Base-by-base conservation (phyloP, 1,140 invertebrate genomes). In the Dryas iulia region DNA sequence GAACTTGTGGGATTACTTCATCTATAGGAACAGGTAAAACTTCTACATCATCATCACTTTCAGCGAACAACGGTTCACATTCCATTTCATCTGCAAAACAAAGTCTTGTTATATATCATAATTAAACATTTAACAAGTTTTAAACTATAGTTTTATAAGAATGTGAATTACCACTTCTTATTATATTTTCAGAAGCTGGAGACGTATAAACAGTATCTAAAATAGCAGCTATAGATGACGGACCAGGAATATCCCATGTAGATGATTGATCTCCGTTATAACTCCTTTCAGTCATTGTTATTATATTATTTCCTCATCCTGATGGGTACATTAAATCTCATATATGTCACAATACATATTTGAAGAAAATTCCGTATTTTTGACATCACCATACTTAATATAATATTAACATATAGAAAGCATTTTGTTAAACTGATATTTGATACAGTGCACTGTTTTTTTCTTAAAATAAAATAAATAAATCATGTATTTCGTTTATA, bases 11-110 rank as follows among this genome's bases (percentile, higher is more conserved):
- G 18, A 61, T 70, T 23, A 63, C 67, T 61, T 87, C 81, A 59
- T 47, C 39, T 47, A 74, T 69, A 28, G 78, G 66, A 33, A 78
- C 66, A n/a, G 86, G 89, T 10, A 92, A 62, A 6, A 91, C 83
- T 75, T 91, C 86, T 53, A 92, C 81, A 60, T 92, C 92, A 72
- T 92, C 92, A 74, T 92, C 92, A 74, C 90, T 92, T 61, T 87
- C 90, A 31, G 90, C 92, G 83, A 92, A 92, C 28, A 92, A 71
- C 30, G 86, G 84, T 28, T 92, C 90, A 78, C 90, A 92, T 62
- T 92, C 92, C 90, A 92, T 92, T 71, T 92, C 88, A 66, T 89
- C 90, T 92, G 83, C 69, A 86, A 83, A 54, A 74, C 5, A 74
- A 64, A 54, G 61, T 63, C 10, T 18, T 10, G n/a, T 54, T 54